phyloP scores from a whole-genome alignment of 2,113 vertebrate species.

The Sardina pilchardus region DNA sequence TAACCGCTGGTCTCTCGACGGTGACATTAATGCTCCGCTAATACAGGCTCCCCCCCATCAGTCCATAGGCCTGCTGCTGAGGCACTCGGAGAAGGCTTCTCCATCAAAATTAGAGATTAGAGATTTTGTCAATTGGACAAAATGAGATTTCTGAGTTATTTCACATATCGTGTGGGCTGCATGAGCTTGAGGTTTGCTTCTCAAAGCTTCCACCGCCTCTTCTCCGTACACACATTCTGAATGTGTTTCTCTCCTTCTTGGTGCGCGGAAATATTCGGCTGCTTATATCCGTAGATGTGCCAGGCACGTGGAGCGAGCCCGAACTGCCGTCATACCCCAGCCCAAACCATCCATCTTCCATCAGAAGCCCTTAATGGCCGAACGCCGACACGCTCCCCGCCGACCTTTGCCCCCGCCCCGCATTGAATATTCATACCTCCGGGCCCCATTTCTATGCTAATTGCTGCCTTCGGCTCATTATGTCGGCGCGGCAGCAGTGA shows the following conservation, averaged over 20 bases:
- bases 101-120: background rate
- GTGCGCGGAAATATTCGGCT: background rate
- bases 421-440: constrained; percentile 53
- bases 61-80: background rate
- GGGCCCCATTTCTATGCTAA: constrained; percentile 64
- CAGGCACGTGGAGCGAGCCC: background rate
- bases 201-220: too few relatives aligned
- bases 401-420: constrained; percentile 40
- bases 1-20: background rate
- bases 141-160: background rate
- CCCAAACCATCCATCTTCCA: constrained; percentile 1
- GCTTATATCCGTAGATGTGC: background rate
- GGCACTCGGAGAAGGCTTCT: background rate
- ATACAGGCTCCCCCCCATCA: background rate
- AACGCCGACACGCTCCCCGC: background rate
- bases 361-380: constrained; percentile 1
- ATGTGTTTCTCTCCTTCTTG: background rate
- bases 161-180: background rate
- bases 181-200: too few relatives aligned
- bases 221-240: background rate
- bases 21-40: constrained; percentile 1
- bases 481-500: background rate
- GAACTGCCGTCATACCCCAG: background rate
- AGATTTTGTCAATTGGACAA: background rate
- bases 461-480: constrained; percentile 57